Evolutionary conservation across 2,113 vertebrate species (phyloP).

Genomic region (Perca fluviatilis): DNA sequence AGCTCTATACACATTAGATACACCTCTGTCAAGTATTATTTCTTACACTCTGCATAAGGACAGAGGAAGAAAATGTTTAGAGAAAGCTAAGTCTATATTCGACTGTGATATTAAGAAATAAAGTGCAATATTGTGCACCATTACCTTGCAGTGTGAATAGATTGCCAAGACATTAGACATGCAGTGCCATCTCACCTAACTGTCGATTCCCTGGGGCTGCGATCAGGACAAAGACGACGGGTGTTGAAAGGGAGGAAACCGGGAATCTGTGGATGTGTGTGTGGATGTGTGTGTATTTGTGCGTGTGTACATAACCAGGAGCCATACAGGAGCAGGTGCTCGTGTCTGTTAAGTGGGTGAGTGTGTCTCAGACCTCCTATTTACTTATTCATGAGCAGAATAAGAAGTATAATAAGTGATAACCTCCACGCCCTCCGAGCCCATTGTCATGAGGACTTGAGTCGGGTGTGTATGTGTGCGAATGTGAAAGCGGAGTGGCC

Average conservation of each 20-base stretch:
- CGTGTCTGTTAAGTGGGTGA: constrained; percentile 60
- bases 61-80: neutral
- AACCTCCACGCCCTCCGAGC: constrained; percentile 35
- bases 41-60: constrained; percentile 30
- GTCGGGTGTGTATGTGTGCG: constrained; percentile 3
- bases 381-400: constrained; percentile 79
- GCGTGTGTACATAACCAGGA: constrained; percentile 45
- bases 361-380: constrained; percentile 58
- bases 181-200: constrained; percentile 57
- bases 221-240: constrained; percentile 58
- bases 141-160: constrained; percentile 41
- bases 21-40: constrained; percentile 2
- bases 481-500: constrained; percentile 6
- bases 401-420: constrained; percentile 64
- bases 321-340: constrained; percentile 71
- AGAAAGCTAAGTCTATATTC: neutral
- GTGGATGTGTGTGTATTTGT: constrained; percentile 12
- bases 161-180: constrained; percentile 54
- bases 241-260: constrained; percentile 2
- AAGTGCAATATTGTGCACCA: constrained; percentile 15
- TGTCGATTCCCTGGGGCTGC: constrained; percentile 52
- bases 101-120: neutral
- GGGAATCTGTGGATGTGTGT: constrained; percentile 10
- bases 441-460: constrained; percentile 47
- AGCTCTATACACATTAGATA: neutral